Evolutionary conservation across 2,113 vertebrate genomes (phyloP).

Genomic region (Mirza zaza): DNA sequence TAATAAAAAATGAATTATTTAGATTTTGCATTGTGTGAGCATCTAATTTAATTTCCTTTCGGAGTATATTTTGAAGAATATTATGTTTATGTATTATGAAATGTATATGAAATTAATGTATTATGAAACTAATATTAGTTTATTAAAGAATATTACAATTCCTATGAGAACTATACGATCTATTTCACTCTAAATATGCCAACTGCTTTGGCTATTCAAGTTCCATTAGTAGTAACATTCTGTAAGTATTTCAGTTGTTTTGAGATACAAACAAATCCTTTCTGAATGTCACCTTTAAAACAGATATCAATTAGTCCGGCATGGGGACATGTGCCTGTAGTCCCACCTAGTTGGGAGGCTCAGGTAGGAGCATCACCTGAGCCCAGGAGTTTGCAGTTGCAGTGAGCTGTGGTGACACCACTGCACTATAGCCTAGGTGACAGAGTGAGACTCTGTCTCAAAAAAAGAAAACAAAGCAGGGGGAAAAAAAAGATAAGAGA

Average conservation of each 20-base stretch:
- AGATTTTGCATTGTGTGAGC: not conserved
- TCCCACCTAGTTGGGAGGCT: no score
- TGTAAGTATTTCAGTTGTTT: not conserved
- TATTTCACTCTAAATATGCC: not conserved
- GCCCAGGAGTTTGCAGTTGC: no score
- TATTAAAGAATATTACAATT: not conserved
- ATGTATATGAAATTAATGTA: not conserved
- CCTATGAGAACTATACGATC: not conserved
- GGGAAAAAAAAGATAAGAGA: not conserved
- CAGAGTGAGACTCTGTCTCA: no score
- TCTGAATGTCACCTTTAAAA: not conserved
- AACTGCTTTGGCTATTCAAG: not conserved
- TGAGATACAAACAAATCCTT: not conserved
- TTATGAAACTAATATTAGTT: not conserved
- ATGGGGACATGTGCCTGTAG: no score
- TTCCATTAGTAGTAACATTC: not conserved
- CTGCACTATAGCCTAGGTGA: no score
- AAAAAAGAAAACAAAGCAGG: no score
- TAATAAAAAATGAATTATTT: constrained; percentile 14
- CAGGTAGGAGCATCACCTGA: no score
- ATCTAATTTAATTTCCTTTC: not conserved
- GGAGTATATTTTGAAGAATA: not conserved
- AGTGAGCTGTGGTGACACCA: no score
- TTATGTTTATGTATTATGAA: not conserved
- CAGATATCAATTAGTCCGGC: not conserved